A percentile compares a stretch with the other conserved stretches of the same genome.
Conservation (phyloP, 2,113 vertebrate genomes). For the Amazona guildingii region DNA sequence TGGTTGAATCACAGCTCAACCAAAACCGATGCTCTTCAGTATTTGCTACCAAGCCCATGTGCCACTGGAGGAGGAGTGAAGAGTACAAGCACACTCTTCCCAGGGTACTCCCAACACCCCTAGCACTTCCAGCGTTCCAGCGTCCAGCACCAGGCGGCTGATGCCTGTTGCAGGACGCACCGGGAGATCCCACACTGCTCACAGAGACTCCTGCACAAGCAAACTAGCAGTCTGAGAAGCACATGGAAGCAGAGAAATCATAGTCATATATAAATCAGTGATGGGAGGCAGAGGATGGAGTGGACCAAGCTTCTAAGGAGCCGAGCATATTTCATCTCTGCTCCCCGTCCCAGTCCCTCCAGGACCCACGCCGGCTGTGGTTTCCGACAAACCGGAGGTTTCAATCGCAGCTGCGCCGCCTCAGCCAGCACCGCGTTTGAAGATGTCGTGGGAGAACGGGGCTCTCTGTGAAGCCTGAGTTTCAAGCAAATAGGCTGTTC, state of each 20-base stretch:
- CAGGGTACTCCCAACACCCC: not conserved
- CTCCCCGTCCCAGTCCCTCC: not conserved
- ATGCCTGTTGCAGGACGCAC: accelerated
- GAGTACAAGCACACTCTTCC: not conserved
- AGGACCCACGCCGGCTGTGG: not conserved
- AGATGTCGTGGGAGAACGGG: not conserved
- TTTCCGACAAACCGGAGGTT: not conserved
- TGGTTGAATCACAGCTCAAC: not conserved
- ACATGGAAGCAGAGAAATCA: not conserved
- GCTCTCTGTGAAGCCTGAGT: constrained; percentile 31
- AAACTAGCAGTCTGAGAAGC: not conserved
- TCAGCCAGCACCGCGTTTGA: not conserved
- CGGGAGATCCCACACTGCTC: not conserved
- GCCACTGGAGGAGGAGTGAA: not conserved
- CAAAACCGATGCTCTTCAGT: not conserved
- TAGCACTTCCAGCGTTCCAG: not conserved
- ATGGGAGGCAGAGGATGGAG: not conserved
- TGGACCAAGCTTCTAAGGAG: not conserved
- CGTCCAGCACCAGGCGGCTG: not conserved
- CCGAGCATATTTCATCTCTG: not conserved
- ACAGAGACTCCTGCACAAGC: not conserved
- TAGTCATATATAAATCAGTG: not conserved
- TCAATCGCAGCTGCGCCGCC: not conserved
- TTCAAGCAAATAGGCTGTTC: not conserved
- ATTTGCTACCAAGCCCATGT: not conserved